Evolutionary conservation across 2,113 vertebrate genomes (phyloP).

Genomic region (Butastur rufipennis): DNA sequence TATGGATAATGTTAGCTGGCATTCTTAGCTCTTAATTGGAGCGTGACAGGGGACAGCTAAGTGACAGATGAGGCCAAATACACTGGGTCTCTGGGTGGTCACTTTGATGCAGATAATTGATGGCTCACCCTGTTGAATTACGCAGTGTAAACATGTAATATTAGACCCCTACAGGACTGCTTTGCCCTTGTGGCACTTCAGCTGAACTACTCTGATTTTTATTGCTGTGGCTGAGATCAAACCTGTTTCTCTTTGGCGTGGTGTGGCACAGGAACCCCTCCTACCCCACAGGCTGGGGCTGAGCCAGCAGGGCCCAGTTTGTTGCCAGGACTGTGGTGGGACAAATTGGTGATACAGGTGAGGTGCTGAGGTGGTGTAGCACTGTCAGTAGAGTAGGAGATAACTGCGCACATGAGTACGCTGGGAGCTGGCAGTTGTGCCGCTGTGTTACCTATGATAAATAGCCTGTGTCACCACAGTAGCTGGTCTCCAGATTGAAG

Average conservation of each 20-base stretch:
- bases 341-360: not conserved
- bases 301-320: not conserved
- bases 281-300: not conserved
- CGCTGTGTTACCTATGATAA: conserved; percentile 31
- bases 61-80: not conserved
- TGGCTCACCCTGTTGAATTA: not conserved
- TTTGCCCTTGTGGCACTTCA: not conserved
- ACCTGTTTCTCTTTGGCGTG: not conserved
- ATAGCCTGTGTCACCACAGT: conserved; percentile 22
- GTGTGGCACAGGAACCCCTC: not conserved
- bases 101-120: conserved; percentile 1
- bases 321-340: not conserved
- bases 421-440: not conserved
- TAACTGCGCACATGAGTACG: not conserved
- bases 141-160: not conserved
- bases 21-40: not conserved
- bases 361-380: not conserved
- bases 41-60: not conserved
- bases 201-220: not conserved
- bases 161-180: not conserved
- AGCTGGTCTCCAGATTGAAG: conserved; percentile 66
- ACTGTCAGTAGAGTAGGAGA: not conserved
- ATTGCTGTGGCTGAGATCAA: not conserved
- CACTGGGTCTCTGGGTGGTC: not conserved
- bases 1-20: not conserved